Evolutionary conservation across 2,888 invertebrate genomes (phyloP), one percentile per base, ranked within the genome.

Genomic region (Endotricha flammealis): DNA sequence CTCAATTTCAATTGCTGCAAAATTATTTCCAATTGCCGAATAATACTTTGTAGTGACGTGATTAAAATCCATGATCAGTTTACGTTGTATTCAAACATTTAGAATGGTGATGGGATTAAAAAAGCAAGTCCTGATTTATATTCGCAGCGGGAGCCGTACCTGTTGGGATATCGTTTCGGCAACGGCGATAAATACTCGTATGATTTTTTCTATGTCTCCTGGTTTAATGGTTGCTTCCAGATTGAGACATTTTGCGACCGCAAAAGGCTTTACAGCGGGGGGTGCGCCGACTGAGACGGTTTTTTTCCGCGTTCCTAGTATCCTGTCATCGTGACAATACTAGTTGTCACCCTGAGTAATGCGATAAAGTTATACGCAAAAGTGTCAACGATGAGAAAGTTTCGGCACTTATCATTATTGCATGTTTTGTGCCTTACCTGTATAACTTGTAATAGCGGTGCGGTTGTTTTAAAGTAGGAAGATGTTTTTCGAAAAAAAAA

Each of bases 231-330:
- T 38, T 42, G 46, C 55, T 60, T 50, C 55, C 54, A 67, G 72
- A 80, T 81, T 78, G 80, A 82, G 79, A 78, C 76, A 67, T 79
- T 76, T 72, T 74, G 70, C 57, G 63, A 81, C 85, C 83, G 82
- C 83, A 85, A 82, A 20, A 76, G 68, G 61, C 56, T 53, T 53
- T 61, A 42, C 80, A 69, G 71, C 74, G 63, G 83, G 80, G 83
- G 81, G 76, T 64, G 48, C 45, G 48, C 63, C 69, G 71, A 68
- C 65, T 65, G 63, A 64, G 58, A 54, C 36, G 52, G 55, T 57
- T 67, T 71, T 69, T 64, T 53, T n/a, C n/a, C 52, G 42, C 49
- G 57, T 78, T 74, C 68, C 62, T 45, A 62, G 71, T 74, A 83
- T 75, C 53, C 60, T 68, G 75, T 74, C 77, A 73, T 55, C 43